A percentile compares a stretch with the other conserved stretches of the same genome.
Conservation (phyloP, 2,113 vertebrate genomes). For the Varanus salvator region DNA sequence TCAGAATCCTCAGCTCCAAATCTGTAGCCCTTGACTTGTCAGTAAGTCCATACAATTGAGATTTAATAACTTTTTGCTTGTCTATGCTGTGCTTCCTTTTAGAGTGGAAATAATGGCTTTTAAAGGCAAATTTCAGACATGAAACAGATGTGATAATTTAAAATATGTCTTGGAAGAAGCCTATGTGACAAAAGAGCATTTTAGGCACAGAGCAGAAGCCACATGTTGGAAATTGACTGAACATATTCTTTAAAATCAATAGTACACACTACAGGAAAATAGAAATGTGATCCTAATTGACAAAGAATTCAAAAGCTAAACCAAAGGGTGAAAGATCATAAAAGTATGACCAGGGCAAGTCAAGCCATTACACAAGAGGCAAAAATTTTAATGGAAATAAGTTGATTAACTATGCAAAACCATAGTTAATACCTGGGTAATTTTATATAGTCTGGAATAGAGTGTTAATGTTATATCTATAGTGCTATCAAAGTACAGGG, state of each 20-base stretch:
- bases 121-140: neutral
- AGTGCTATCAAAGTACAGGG: neutral
- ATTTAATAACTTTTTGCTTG: neutral
- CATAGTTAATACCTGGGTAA: constrained; percentile 82
- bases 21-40: neutral
- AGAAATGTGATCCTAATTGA: constrained; percentile 94
- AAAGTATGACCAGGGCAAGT: constrained; percentile 84
- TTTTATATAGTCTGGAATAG: constrained; percentile 68
- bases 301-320: constrained; percentile 81
- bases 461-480: neutral
- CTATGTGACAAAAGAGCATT: constrained; percentile 37
- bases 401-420: constrained; percentile 88
- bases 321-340: constrained; percentile 82
- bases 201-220: constrained; percentile 62
- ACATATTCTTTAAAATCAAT: constrained; percentile 84
- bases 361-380: constrained; percentile 78
- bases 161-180: neutral
- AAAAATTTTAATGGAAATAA: constrained; percentile 87
- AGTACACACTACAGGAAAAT: constrained; percentile 79
- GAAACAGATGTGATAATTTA: constrained; percentile 28
- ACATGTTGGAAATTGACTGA: constrained; percentile 67
- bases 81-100: neutral
- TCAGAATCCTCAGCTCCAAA: no score
- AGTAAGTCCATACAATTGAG: neutral
- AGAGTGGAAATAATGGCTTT: neutral